Base-by-base conservation (phyloP, 2,797 vertebrate genomes). In the Sciaenops ocellatus region DNA sequence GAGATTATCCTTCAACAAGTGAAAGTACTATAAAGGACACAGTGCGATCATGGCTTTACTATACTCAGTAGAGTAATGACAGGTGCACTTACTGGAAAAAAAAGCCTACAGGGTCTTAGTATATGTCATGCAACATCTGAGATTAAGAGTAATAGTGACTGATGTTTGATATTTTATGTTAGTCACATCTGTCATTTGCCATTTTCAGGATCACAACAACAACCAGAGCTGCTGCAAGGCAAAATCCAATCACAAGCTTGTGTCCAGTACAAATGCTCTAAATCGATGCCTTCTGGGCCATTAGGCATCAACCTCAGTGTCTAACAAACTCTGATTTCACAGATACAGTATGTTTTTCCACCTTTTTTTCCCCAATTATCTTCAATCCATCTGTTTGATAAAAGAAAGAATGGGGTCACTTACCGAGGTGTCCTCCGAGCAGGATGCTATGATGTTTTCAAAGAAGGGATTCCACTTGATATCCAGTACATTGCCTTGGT, bases 401-500 rank as follows among this genome's bases (percentile, higher is more conserved):
- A 44, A 62, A 57, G 30, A 41, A 55, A 24, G 18, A 30, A 22
- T 20, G 24, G 41, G 22, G 48, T 63, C 7, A 93, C 97, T 97
- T 85, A 97, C 98, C 59, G 98, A 99, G 0, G 97, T 95, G 91
- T 99, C 98, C 84, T 99, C 98, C 0, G 98, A 99, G 92, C 98
- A 99, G 0, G 98, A 99, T 0, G 98, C 98, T 0, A 99, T 96
- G 92, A 99, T 94, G 94, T 99, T 99, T 80, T 99, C 98, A 66
- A 98, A 97, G 93, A 99, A 99, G 15, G 98, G 98, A 54, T 99
- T 99, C 98, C 98, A 99, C 83, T 99, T 99, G 95, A 99, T 98
- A 69, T 99, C 98, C 90, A 99, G 94, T 20, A 99, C 98, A 0
- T 98, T 99, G 69, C 98, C 98, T 73, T 99, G 98, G 93, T 99